A percentile compares a stretch with the other conserved stretches of the same genome.
These are phyloP conservation scores for Timema podura DNA, from an alignment of 2,888 invertebrate genomes.

Conservation along the genomic window DNA sequence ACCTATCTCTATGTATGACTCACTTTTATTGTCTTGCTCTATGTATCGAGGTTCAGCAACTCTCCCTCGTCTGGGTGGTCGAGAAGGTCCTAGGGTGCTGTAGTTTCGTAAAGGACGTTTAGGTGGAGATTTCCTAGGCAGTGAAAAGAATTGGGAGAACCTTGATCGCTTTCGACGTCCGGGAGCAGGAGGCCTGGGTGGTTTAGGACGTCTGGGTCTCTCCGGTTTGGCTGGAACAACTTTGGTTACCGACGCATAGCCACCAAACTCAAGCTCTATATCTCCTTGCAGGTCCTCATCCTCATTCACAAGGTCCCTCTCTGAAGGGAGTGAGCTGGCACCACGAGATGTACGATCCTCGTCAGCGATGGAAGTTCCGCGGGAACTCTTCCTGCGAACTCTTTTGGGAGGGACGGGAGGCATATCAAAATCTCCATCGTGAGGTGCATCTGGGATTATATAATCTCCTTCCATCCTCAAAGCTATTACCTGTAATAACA, in stretches of 20 bases:
- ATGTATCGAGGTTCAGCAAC: not conserved
- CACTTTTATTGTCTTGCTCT: conserved; percentile 16
- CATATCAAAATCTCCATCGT: conserved; percentile 33
- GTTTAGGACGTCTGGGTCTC: conserved; percentile 42
- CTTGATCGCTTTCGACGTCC: conserved; percentile 52
- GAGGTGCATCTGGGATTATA: conserved; percentile 35
- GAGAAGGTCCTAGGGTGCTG: conserved; percentile 55
- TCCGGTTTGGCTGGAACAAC: conserved; percentile 30
- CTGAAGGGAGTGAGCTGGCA: conserved; percentile 60
- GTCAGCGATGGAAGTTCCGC: conserved; percentile 48
- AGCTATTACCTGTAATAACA: conserved; percentile 24
- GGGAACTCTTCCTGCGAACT: conserved; percentile 43
- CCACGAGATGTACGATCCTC: conserved; percentile 62
- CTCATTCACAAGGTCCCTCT: conserved; percentile 39
- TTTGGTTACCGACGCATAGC: conserved; percentile 76
- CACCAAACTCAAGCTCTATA: conserved; percentile 44
- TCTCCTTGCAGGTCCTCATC: conserved; percentile 39
- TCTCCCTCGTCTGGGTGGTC: conserved; percentile 58
- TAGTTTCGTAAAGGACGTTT: conserved; percentile 57
- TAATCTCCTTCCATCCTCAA: conserved; percentile 29
- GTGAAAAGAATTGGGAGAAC: conserved; percentile 65
- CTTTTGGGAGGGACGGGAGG: conserved; percentile 37
- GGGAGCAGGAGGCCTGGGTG: conserved; percentile 60
- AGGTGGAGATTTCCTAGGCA: conserved; percentile 54
- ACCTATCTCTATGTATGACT: conserved; percentile 26